These are phyloP conservation scores for Bolinopsis microptera DNA, from an alignment of 37 sponge, comb jelly and placozoan species.

Conservation along the genomic window DNA sequence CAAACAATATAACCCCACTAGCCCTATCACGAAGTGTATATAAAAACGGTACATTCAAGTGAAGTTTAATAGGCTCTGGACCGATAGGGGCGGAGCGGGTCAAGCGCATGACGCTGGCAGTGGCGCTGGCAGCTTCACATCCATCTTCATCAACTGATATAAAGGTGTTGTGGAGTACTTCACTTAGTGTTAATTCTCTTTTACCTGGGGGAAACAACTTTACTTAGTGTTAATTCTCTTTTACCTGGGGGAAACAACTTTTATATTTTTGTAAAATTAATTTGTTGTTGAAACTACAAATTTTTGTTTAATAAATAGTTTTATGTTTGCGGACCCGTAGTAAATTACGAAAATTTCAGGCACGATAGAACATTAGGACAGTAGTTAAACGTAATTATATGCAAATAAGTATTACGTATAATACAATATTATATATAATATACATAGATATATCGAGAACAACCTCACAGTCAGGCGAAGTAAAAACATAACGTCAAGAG, in stretches of 20 bases:
- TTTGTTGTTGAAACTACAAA: too few relatives aligned
- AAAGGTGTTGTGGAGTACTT: conserved; percentile 23
- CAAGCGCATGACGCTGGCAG: not conserved
- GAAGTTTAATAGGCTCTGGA: not conserved
- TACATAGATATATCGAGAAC: too few relatives aligned
- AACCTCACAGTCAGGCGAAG: too few relatives aligned
- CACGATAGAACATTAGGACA: too few relatives aligned
- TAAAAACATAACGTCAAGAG: too few relatives aligned
- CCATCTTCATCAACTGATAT: not conserved
- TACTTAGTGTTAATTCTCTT: not conserved
- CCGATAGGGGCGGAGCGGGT: not conserved
- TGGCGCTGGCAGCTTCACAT: conserved; percentile 28
- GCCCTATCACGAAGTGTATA: not conserved
- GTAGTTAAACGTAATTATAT: too few relatives aligned
- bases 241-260: not conserved
- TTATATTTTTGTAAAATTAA: too few relatives aligned
- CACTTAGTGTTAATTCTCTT: not conserved
- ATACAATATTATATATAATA: too few relatives aligned
- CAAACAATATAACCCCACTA: not conserved
- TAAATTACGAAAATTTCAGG: too few relatives aligned
- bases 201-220: not conserved
- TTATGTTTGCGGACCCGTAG: too few relatives aligned
- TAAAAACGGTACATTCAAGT: not conserved
- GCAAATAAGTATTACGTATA: too few relatives aligned
- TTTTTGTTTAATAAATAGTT: too few relatives aligned